Percentiles rank a stretch among this genome's conserved stretches.
Conservation (phyloP, 2,888 invertebrate species). For the Keiferia lycopersicella region DNA sequence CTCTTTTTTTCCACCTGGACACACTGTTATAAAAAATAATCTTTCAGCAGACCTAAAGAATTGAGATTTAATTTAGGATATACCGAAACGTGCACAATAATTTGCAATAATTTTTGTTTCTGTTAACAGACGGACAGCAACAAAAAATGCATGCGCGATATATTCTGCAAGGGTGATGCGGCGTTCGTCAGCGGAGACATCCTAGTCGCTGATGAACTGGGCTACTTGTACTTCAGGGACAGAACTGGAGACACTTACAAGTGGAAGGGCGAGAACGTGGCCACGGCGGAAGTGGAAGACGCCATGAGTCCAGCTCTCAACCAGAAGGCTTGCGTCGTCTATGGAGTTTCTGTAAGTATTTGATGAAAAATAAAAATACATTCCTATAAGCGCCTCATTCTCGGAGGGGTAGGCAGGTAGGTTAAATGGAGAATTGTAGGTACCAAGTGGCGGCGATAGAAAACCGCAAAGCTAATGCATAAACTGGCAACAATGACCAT, state of each 20-base stretch:
- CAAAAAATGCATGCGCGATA: slow-evolving; percentile 91
- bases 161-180: slow-evolving; percentile 92
- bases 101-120: too few species aligned
- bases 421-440: too few species aligned
- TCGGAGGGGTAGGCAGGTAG: too few species aligned
- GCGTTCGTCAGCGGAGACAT: slow-evolving; percentile 97
- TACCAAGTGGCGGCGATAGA: too few species aligned
- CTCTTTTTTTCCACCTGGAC: too few species aligned
- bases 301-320: slow-evolving; percentile 89
- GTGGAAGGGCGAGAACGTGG: slow-evolving; percentile 98
- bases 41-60: too few species aligned
- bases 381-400: too few species aligned
- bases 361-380: background rate
- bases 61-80: too few species aligned
- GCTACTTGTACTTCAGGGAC: slow-evolving; percentile 96
- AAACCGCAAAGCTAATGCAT: too few species aligned
- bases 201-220: slow-evolving; percentile 93
- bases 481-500: too few species aligned
- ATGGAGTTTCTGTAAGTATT: slow-evolving; percentile 91
- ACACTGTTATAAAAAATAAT: too few species aligned
- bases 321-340: slow-evolving; percentile 91
- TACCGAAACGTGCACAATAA: too few species aligned
- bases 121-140: slow-evolving; percentile 86
- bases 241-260: slow-evolving; percentile 92
- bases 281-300: slow-evolving; percentile 97